phyloP scores from a whole-genome alignment of 2,888 invertebrate genomes.

The Melinaea menophilus region DNA sequence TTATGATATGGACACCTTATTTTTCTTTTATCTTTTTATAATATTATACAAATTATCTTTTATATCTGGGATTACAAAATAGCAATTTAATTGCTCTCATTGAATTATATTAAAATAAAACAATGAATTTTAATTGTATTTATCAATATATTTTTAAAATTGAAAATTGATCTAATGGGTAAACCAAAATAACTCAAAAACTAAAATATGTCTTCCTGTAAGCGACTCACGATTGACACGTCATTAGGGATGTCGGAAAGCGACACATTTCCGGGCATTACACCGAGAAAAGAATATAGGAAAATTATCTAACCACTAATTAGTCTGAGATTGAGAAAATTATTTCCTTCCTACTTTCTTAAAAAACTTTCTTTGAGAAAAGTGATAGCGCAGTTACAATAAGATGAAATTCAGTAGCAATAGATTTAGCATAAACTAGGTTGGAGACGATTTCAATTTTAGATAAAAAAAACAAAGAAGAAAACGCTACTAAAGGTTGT shows the following conservation, averaged over 20 bases:
- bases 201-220: conserved; percentile 17
- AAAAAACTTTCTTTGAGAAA: conserved; percentile 1
- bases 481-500: too few species aligned
- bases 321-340: neutral
- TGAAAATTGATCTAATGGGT: neutral
- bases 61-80: too few species aligned
- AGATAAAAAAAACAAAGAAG: too few species aligned
- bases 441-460: too few species aligned
- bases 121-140: too few species aligned
- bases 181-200: neutral
- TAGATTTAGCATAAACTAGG: neutral
- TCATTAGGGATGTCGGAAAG: conserved; percentile 21
- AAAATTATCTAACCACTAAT: neutral
- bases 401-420: neutral
- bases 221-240: conserved; percentile 23
- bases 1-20: too few species aligned
- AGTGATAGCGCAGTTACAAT: neutral
- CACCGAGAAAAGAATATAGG: neutral
- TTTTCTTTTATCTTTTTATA: too few species aligned
- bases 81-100: too few species aligned
- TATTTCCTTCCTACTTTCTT: neutral
- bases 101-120: too few species aligned
- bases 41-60: too few species aligned
- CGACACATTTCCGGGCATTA: conserved; percentile 21
- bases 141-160: too few species aligned